These are phyloP conservation scores for Ypsolopha scabrella DNA, from an alignment of 2,888 invertebrate genomes.

Conservation along the genomic window DNA sequence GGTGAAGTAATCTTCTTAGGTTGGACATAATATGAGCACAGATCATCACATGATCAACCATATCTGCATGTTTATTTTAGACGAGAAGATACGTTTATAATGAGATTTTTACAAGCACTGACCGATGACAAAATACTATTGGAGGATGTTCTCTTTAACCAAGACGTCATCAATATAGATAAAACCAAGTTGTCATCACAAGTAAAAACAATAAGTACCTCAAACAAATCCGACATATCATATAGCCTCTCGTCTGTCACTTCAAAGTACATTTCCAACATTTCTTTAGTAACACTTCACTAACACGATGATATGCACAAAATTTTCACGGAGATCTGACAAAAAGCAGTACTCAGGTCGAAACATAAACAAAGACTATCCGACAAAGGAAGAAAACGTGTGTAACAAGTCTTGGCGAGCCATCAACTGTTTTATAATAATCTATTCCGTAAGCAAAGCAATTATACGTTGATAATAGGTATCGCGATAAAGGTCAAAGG, in stretches of 20 bases:
- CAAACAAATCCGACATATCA: not conserved
- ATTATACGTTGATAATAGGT: not conserved
- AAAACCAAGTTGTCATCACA: no score
- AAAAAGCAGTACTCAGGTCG: not conserved
- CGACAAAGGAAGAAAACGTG: not conserved
- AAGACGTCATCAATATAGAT: no score
- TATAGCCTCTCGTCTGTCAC: constrained; percentile 1
- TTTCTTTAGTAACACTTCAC: not conserved
- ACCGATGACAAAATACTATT: no score
- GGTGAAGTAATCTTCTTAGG: no score
- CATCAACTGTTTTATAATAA: not conserved
- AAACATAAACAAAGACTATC: not conserved
- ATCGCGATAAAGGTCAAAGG: not conserved
- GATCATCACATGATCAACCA: no score
- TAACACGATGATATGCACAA: not conserved
- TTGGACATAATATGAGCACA: no score
- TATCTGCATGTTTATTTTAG: no score
- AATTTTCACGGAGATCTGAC: not conserved
- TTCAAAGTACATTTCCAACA: constrained; percentile 2
- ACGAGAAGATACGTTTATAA: no score
- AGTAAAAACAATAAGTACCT: not conserved
- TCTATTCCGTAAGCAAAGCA: not conserved
- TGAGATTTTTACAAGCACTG: no score
- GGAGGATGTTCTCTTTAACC: no score
- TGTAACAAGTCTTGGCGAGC: not conserved